These are phyloP conservation scores for Lycophotia porphyrea DNA, from an alignment of 2,888 invertebrate species.

Conservation along the genomic window DNA sequence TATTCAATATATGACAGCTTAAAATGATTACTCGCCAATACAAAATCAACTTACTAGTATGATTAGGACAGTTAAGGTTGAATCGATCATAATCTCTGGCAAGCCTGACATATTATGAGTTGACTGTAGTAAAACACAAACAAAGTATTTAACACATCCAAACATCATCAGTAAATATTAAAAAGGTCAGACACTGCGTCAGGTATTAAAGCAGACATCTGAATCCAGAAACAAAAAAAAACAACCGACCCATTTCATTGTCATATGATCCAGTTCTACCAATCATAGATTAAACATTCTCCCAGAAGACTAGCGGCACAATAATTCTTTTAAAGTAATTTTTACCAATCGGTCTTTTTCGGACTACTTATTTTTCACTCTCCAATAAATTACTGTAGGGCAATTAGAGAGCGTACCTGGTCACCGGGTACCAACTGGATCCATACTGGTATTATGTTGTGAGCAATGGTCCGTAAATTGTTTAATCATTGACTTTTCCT, in stretches of 20 bases:
- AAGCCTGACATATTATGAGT: neutral
- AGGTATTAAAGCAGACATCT: neutral
- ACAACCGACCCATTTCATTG: neutral
- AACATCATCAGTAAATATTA: neutral
- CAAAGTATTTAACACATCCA: neutral
- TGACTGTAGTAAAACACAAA: neutral
- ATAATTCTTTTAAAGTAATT: neutral
- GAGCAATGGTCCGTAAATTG: neutral
- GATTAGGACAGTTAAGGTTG: neutral
- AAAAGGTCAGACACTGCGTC: neutral
- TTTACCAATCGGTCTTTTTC: neutral
- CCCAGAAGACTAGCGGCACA: neutral
- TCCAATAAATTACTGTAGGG: conserved; percentile 4
- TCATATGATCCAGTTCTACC: neutral
- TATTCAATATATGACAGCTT: neutral
- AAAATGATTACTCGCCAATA: conserved; percentile 11
- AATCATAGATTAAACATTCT: neutral
- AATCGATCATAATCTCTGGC: neutral
- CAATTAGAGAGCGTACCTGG: neutral
- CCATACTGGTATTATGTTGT: neutral
- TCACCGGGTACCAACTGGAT: conserved; percentile 2
- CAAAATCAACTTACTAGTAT: conserved; percentile 3
- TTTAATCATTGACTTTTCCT: conserved; percentile 5
- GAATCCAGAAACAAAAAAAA: neutral
- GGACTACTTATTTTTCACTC: conserved; percentile 9